Evolutionary conservation across 2,888 invertebrate species (phyloP).

Genomic region (Ectemnius continuus): DNA sequence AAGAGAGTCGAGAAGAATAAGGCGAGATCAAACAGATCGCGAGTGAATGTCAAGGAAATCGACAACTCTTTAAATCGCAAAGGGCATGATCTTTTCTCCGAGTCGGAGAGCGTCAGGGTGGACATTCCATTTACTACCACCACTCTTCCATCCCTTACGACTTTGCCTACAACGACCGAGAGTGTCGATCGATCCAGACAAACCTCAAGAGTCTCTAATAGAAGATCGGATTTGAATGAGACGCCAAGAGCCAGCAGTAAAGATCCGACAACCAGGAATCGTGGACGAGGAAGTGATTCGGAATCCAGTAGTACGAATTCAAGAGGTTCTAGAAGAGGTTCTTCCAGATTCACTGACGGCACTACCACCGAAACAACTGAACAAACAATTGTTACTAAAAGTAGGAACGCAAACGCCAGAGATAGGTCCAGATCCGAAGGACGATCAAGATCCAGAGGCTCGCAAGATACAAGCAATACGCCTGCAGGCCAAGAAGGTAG

Average conservation of each 20-base stretch:
- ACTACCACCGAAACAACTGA: constrained; percentile 37
- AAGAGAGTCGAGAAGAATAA: constrained; percentile 14
- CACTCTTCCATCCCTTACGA: neutral
- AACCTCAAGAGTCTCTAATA: neutral
- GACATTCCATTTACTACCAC: constrained; percentile 55
- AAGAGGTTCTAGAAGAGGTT: constrained; percentile 50
- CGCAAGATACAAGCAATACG: neutral
- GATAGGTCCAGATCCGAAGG: constrained; percentile 33
- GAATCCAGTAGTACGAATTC: neutral
- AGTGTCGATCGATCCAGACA: constrained; percentile 13
- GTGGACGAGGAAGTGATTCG: constrained; percentile 27
- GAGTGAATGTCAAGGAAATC: constrained; percentile 14
- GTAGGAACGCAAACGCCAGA: constrained; percentile 28
- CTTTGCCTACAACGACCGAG: neutral
- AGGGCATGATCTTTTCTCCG: constrained; percentile 54
- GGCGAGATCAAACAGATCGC: constrained; percentile 29
- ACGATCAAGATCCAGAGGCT: constrained; percentile 33
- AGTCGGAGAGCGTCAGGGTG: constrained; percentile 65
- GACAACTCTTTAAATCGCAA: constrained; percentile 17
- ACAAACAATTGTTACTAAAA: constrained; percentile 18
- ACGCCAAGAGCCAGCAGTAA: constrained; percentile 3
- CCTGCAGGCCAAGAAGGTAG: constrained; percentile 22
- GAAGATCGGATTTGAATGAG: constrained; percentile 43
- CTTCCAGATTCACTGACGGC: constrained; percentile 45
- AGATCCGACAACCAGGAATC: constrained; percentile 37